phyloP scores from a whole-genome alignment of 2,113 vertebrate species.

The Phalacrocorax pelagicus region DNA sequence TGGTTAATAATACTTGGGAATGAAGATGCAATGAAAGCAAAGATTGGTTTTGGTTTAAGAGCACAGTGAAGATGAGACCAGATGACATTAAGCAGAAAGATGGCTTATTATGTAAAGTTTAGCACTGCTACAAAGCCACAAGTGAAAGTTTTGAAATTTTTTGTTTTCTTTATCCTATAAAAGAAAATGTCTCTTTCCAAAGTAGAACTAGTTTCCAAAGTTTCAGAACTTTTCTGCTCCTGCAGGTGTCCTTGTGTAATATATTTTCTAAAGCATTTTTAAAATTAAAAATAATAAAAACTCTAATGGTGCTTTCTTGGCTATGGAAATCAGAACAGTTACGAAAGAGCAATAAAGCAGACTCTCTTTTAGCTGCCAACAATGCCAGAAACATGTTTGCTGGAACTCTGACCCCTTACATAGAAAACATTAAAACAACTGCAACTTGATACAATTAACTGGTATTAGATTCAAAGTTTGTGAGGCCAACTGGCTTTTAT shows the following conservation, averaged over 20 bases:
- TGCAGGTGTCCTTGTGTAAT: slow-evolving; percentile 51
- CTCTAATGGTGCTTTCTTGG: slow-evolving; percentile 43
- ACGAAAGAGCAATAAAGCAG: slow-evolving; percentile 60
- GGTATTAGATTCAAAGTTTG: slow-evolving; percentile 49
- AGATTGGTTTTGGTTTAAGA: neutral
- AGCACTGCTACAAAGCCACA: neutral
- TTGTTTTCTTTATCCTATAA: neutral
- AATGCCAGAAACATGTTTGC: slow-evolving; percentile 64
- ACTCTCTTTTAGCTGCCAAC: slow-evolving; percentile 47
- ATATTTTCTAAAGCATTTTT: slow-evolving; percentile 32
- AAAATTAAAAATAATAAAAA: slow-evolving; percentile 64
- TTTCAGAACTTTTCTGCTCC: slow-evolving; percentile 1
- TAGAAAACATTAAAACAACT: slow-evolving; percentile 63
- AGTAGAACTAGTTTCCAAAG: neutral
- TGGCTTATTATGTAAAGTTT: neutral
- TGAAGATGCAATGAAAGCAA: neutral
- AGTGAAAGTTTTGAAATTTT: neutral
- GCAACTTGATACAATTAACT: slow-evolving; percentile 66
- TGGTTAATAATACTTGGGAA: neutral
- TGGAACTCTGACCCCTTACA: slow-evolving; percentile 63
- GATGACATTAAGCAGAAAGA: neutral
- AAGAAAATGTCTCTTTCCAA: neutral
- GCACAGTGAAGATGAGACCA: neutral
- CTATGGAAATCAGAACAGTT: slow-evolving; percentile 42
- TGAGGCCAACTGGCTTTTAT: slow-evolving; percentile 60